Conservation (phyloP, 2,797 vertebrate species). For the Oceanodroma leucorhoa region DNA sequence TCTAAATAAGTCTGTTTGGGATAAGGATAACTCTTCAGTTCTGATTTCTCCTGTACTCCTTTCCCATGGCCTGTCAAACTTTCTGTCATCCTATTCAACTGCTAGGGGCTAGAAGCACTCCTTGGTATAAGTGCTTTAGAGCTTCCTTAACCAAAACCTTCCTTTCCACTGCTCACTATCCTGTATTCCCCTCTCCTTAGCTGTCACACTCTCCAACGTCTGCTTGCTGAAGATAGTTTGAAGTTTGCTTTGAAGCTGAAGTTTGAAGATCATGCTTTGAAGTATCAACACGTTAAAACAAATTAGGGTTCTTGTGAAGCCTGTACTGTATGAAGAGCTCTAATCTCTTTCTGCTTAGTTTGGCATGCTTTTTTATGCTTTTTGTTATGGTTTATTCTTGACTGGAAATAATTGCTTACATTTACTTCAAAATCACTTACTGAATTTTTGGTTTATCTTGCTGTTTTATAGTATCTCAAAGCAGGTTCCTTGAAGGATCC, state of each 20-base stretch:
- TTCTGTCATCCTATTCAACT: background rate
- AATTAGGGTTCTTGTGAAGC: background rate
- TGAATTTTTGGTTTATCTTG: background rate
- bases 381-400: background rate
- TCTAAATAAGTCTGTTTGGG: background rate
- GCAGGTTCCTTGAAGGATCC: slow-evolving; percentile 92
- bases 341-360: background rate
- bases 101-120: background rate
- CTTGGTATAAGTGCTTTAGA: background rate
- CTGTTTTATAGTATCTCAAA: slow-evolving; percentile 85
- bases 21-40: background rate
- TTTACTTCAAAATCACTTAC: background rate
- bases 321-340: background rate
- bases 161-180: background rate
- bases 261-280: background rate
- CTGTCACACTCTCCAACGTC: background rate
- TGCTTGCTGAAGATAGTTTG: background rate
- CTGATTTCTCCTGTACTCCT: background rate
- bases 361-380: slow-evolving; percentile 11
- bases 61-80: background rate
- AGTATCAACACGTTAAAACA: background rate
- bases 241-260: background rate
- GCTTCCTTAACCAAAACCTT: background rate
- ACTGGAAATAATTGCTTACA: background rate
- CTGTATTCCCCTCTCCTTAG: background rate